These are phyloP conservation scores for Cyprinella venusta DNA, from an alignment of 2,797 vertebrate genomes.

Conservation along the genomic window DNA sequence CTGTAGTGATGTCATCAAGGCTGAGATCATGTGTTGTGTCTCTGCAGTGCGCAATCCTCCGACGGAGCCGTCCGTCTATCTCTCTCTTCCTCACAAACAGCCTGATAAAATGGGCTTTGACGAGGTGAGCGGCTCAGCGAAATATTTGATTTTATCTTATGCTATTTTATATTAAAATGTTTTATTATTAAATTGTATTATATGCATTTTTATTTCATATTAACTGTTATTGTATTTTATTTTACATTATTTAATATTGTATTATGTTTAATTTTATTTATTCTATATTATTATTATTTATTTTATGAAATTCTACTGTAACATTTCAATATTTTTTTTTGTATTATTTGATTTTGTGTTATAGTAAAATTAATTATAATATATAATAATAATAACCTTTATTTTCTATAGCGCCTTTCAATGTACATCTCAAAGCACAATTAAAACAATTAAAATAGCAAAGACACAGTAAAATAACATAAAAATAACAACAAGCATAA, in stretches of 20 bases:
- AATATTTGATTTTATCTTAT: background rate
- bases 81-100: constrained; percentile 81
- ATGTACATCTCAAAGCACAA: too few species aligned
- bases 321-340: background rate
- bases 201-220: background rate
- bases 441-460: too few species aligned
- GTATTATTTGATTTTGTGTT: too few species aligned
- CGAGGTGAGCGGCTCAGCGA: constrained; percentile 82
- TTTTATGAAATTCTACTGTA: too few species aligned
- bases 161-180: too few species aligned
- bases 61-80: constrained; percentile 85
- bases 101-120: constrained; percentile 96
- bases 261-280: background rate
- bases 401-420: too few species aligned
- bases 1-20: background rate
- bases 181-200: background rate
- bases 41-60: constrained; percentile 85
- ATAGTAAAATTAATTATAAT: too few species aligned
- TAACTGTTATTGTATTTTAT: too few species aligned
- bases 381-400: too few species aligned
- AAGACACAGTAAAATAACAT: too few species aligned
- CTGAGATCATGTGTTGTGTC: background rate
- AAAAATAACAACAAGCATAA: too few species aligned
- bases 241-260: background rate
- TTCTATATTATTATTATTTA: too few species aligned